Percentiles rank a stretch among this genome's conserved stretches.
phyloP scores from a whole-genome alignment of 2,888 invertebrate genomes.

The Sarcophaga variegata region DNA sequence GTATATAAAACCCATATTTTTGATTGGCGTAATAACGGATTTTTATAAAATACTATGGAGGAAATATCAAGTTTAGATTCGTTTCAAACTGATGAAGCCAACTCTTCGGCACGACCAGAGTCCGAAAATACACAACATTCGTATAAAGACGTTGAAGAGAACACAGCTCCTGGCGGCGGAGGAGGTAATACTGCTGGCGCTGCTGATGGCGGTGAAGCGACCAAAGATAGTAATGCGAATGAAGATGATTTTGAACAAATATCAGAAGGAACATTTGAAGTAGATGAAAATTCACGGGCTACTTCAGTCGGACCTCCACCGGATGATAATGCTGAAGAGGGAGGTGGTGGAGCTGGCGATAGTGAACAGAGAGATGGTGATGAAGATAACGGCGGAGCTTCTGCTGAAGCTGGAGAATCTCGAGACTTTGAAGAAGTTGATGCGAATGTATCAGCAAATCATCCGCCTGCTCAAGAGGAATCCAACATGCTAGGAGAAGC shows the following conservation, averaged over 20 bases:
- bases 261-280: slow-evolving; percentile 77
- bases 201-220: slow-evolving; percentile 54
- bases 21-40: slow-evolving; percentile 40
- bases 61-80: slow-evolving; percentile 80
- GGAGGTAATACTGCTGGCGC: slow-evolving; percentile 80
- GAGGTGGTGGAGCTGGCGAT: slow-evolving; percentile 47
- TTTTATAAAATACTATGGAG: slow-evolving; percentile 74
- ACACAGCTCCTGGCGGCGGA: slow-evolving; percentile 58
- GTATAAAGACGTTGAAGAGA: slow-evolving; percentile 69
- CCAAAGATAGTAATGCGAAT: slow-evolving; percentile 68
- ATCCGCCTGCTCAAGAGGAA: slow-evolving; percentile 74
- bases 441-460: slow-evolving; percentile 72
- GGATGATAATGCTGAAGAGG: slow-evolving; percentile 56
- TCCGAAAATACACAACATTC: slow-evolving; percentile 73
- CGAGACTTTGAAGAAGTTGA: slow-evolving; percentile 74
- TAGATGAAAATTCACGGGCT: slow-evolving; percentile 75
- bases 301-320: slow-evolving; percentile 66
- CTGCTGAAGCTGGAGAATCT: slow-evolving; percentile 62
- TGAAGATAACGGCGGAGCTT: slow-evolving; percentile 63
- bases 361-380: slow-evolving; percentile 29
- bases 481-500: slow-evolving; percentile 76
- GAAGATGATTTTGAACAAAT: slow-evolving; percentile 78
- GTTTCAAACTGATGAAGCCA: slow-evolving; percentile 75
- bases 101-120: slow-evolving; percentile 75
- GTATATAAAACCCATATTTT: slow-evolving; percentile 68